These are phyloP conservation scores for Taurulus bubalis DNA, from an alignment of 2,113 vertebrate species.

Conservation along the genomic window DNA sequence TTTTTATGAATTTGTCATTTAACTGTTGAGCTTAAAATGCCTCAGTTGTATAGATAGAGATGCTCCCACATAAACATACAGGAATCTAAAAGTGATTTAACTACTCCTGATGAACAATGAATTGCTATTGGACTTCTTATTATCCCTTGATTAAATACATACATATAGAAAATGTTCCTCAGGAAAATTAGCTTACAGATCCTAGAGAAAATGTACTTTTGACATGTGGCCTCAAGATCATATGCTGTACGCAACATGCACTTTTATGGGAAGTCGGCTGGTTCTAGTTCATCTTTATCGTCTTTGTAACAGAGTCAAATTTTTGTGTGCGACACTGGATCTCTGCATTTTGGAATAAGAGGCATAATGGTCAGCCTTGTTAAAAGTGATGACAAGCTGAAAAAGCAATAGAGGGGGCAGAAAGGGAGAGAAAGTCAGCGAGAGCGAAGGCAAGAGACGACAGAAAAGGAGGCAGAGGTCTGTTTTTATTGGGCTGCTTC, in stretches of 20 bases:
- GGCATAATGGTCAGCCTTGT: conserved; percentile 18
- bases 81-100: too few species aligned
- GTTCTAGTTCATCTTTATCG: background rate
- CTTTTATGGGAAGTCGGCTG: background rate
- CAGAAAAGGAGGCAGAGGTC: conserved; percentile 51
- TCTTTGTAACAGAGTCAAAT: conserved; percentile 5
- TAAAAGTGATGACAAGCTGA: conserved; percentile 54
- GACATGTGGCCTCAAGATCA: background rate
- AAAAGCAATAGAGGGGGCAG: conserved; percentile 21
- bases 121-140: background rate
- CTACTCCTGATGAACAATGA: too few species aligned
- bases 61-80: background rate
- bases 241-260: background rate
- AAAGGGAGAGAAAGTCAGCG: conserved; percentile 11
- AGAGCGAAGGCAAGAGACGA: conserved; percentile 39
- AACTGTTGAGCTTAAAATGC: background rate
- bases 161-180: background rate
- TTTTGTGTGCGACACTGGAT: background rate
- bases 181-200: background rate
- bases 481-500: conserved; percentile 74
- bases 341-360: conserved; percentile 18
- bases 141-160: background rate
- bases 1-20: background rate
- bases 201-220: background rate
- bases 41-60: background rate